Conservation (phyloP, 2,888 invertebrate genomes). For the Eupsilia transversa region DNA sequence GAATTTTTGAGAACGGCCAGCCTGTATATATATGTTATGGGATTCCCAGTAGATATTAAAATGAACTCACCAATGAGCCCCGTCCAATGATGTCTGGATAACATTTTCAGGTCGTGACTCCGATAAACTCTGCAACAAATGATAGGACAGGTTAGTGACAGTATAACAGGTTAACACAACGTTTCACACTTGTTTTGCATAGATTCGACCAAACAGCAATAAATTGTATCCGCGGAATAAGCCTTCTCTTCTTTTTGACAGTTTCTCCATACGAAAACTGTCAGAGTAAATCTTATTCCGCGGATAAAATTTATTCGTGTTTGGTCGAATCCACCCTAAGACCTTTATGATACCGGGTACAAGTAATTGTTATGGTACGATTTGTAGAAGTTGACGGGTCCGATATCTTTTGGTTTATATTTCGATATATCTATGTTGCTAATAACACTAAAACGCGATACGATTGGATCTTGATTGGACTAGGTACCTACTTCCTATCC, state of each 20-base stretch:
- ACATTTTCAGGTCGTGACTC: constrained; percentile 72
- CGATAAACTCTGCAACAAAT: constrained; percentile 74
- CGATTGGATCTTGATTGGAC: neutral
- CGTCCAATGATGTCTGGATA: constrained; percentile 75
- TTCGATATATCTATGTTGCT: neutral
- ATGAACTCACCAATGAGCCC: constrained; percentile 78
- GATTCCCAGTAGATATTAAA: constrained; percentile 2
- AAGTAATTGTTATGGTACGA: no score
- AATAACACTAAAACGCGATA: neutral
- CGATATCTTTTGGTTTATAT: neutral
- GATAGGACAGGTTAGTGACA: constrained; percentile 40
- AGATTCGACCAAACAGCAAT: no score
- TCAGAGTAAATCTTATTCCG: no score
- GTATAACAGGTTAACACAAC: neutral
- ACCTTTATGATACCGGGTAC: no score
- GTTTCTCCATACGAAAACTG: no score
- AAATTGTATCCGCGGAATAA: no score
- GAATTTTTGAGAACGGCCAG: no score
- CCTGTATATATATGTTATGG: neutral
- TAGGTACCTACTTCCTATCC: no score
- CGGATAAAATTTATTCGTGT: no score
- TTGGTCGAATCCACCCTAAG: no score
- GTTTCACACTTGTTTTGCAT: neutral
- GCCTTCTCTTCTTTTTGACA: no score
- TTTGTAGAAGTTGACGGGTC: no score